Evolutionary conservation across 2,797 vertebrate genomes (phyloP).

Genomic region (Xenops minutus): DNA sequence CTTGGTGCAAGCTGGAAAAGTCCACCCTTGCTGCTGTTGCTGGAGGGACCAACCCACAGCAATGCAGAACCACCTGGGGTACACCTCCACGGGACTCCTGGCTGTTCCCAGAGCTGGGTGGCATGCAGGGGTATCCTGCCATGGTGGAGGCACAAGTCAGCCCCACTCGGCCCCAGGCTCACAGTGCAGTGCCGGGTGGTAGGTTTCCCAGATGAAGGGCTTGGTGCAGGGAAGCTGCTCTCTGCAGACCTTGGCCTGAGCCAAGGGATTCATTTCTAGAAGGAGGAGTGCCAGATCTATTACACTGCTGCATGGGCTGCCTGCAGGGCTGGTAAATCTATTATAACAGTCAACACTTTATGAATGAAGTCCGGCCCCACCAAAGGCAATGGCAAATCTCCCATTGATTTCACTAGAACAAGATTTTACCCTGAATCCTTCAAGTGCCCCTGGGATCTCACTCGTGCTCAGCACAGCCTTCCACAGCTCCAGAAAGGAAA

Average conservation of each 20-base stretch:
- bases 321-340: background rate
- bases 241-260: background rate
- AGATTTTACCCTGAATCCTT: background rate
- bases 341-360: background rate
- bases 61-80: background rate
- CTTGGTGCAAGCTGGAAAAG: background rate
- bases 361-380: slow-evolving; percentile 24
- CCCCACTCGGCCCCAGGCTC: background rate
- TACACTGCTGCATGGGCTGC: slow-evolving; percentile 9
- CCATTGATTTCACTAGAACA: background rate
- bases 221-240: background rate
- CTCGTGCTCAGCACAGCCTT: background rate
- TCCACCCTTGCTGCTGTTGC: background rate
- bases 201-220: background rate
- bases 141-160: background rate
- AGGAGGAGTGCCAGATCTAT: background rate
- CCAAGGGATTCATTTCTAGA: slow-evolving; percentile 1
- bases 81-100: background rate
- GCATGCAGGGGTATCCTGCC: fast-evolving
- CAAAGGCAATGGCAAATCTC: slow-evolving; percentile 2
- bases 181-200: background rate
- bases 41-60: fast-evolving
- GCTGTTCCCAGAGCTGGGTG: background rate
- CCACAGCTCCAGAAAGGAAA: background rate
- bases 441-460: background rate